phyloP scores from a whole-genome alignment of 2,888 invertebrate species.

The Globia sparganii region DNA sequence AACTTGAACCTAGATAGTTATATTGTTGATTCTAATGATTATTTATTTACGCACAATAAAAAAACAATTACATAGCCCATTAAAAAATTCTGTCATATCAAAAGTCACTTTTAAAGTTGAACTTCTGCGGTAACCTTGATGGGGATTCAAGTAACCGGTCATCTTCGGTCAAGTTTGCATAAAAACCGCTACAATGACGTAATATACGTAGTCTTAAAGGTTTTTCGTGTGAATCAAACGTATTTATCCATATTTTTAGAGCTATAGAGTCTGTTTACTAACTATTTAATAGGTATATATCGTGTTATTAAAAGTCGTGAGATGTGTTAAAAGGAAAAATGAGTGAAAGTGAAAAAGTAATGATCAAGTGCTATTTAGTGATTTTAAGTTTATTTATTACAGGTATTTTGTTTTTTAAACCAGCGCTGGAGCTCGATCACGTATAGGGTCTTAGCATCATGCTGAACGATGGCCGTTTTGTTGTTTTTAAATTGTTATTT shows the following conservation, averaged over 20 bases:
- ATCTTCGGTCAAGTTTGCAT: conserved; percentile 45
- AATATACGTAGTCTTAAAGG: conserved; percentile 25
- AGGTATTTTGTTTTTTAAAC: conserved; percentile 38
- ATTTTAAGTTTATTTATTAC: conserved; percentile 22
- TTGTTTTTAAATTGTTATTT: too few relatives aligned
- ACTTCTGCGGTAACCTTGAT: conserved; percentile 17
- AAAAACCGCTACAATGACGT: conserved; percentile 25
- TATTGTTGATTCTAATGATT: too few relatives aligned
- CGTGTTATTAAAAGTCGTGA: not conserved
- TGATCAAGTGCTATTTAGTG: conserved; percentile 3
- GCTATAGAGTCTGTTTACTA: not conserved
- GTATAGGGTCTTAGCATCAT: too few relatives aligned
- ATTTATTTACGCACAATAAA: too few relatives aligned
- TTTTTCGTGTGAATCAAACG: conserved; percentile 16
- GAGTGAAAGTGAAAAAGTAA: not conserved
- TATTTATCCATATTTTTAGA: conserved; percentile 1
- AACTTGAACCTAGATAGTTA: too few relatives aligned
- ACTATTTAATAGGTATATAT: not conserved
- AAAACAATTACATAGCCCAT: too few relatives aligned
- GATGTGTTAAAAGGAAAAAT: conserved; percentile 9
- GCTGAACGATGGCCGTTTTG: too few relatives aligned
- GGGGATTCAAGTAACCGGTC: conserved; percentile 8
- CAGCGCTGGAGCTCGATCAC: too few relatives aligned
- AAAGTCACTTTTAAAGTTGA: not conserved
- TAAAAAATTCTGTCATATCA: not conserved